Conservation (phyloP, 2,888 invertebrate genomes). For the Athetis lepigone region DNA sequence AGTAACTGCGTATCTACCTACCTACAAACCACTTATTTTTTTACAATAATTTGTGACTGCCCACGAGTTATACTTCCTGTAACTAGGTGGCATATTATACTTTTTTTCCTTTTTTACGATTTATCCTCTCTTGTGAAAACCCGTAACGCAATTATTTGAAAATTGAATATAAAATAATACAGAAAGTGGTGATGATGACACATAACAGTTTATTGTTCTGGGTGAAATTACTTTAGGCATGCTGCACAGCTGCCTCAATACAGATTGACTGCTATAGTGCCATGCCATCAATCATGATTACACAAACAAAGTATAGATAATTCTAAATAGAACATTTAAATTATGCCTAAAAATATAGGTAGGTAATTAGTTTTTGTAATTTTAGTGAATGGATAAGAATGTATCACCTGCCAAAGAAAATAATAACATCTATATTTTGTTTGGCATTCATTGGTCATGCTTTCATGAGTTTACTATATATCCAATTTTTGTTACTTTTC, state of each 20-base stretch:
- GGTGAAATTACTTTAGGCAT: conserved; percentile 20
- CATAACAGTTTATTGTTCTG: conserved; percentile 34
- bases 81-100: conserved; percentile 36
- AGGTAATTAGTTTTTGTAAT: too few relatives aligned
- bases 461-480: conserved; percentile 28
- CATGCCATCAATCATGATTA: conserved; percentile 3
- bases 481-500: conserved; percentile 30
- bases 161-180: conserved; percentile 24
- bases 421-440: not conserved
- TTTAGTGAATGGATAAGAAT: not conserved
- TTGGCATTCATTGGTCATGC: conserved; percentile 28
- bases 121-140: conserved; percentile 9
- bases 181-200: conserved; percentile 40
- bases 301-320: not conserved
- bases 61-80: conserved; percentile 58
- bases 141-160: conserved; percentile 6
- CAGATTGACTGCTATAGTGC: conserved; percentile 12
- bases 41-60: conserved; percentile 43
- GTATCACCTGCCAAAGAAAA: not conserved
- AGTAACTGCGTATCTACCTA: conserved; percentile 43
- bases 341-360: not conserved
- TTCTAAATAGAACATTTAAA: not conserved
- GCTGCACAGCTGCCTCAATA: conserved; percentile 14
- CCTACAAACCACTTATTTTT: conserved; percentile 34
- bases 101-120: conserved; percentile 20